These are phyloP conservation scores for Lithophane ornitopus DNA, from an alignment of 2,888 invertebrate genomes.

Conservation along the genomic window DNA sequence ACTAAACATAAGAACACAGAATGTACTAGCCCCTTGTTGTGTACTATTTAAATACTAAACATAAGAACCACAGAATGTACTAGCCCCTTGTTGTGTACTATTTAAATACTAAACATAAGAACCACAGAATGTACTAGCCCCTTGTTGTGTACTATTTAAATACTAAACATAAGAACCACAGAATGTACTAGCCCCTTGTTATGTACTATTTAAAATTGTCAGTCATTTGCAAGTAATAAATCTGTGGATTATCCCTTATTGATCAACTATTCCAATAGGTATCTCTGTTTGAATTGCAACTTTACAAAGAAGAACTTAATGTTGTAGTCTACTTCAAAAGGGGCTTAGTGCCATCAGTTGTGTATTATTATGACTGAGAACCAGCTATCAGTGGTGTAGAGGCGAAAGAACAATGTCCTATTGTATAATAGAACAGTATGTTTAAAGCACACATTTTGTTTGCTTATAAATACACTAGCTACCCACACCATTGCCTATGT, in stretches of 20 bases:
- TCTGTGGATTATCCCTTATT: neutral
- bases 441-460: neutral
- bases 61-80: neutral
- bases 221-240: neutral
- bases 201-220: neutral
- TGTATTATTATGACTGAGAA: neutral
- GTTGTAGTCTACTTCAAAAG: neutral
- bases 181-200: neutral
- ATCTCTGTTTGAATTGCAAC: neutral
- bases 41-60: neutral
- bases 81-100: neutral
- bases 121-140: neutral
- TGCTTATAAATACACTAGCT: neutral
- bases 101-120: neutral
- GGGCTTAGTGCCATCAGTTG: neutral
- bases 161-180: too few species aligned
- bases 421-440: neutral
- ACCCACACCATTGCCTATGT: accelerated
- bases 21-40: neutral
- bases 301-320: neutral
- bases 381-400: neutral
- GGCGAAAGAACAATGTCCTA: neutral
- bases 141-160: neutral
- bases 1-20: neutral
- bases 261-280: neutral